A percentile compares a stretch with the other conserved stretches of the same genome.
Conservation (phyloP, 2,888 invertebrate genomes). For the Idaea dimidiata region DNA sequence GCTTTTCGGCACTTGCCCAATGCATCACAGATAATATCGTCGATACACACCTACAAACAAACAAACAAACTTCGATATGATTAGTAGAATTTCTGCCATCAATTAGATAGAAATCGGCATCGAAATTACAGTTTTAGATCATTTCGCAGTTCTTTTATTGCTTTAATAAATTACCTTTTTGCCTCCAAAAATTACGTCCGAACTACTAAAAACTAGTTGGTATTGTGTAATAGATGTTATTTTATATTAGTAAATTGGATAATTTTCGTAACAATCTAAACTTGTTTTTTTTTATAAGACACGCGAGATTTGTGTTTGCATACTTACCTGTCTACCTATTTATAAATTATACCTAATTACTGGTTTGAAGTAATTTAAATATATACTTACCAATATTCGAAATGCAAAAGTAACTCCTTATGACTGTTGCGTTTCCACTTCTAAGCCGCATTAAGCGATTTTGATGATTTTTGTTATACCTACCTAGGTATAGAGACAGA, state of each 20-base stretch:
- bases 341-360: too few relatives aligned
- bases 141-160: slow-evolving; percentile 28
- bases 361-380: too few relatives aligned
- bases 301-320: not conserved
- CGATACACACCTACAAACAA: not conserved
- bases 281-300: slow-evolving; percentile 3
- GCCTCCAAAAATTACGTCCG: slow-evolving; percentile 23
- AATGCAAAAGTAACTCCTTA: too few relatives aligned
- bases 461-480: too few relatives aligned
- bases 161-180: slow-evolving; percentile 31
- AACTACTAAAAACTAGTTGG: slow-evolving; percentile 28
- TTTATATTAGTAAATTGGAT: not conserved
- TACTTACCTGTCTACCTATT: slow-evolving; percentile 30
- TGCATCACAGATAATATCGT: too few relatives aligned
- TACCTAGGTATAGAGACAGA: too few relatives aligned
- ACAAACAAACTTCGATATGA: not conserved
- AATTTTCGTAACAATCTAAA: not conserved
- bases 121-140: slow-evolving; percentile 26
- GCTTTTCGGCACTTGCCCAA: too few relatives aligned
- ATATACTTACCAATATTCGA: too few relatives aligned
- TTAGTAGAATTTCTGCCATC: slow-evolving; percentile 10
- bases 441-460: too few relatives aligned
- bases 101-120: slow-evolving; percentile 27
- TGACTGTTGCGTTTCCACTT: too few relatives aligned
- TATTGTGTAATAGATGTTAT: slow-evolving; percentile 29